Evolutionary conservation across 30 jellyfish, hydroid and myxozoan genomes (phyloP).

Genomic region (Haliclystus octoradiatus): DNA sequence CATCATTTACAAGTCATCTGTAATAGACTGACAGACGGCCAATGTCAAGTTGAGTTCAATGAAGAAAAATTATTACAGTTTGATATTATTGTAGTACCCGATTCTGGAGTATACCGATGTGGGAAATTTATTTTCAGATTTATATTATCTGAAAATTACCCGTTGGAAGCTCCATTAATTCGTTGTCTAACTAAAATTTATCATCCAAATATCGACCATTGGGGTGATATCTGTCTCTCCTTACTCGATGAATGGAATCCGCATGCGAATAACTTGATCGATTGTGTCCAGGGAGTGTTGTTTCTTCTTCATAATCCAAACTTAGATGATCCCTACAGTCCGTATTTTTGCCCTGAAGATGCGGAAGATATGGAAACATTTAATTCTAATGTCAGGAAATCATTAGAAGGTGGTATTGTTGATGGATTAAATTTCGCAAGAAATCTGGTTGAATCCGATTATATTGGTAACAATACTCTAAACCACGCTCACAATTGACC

Average conservation of each 20-base stretch:
- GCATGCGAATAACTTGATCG: conserved; percentile 29
- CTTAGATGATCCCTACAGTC: conserved; percentile 83
- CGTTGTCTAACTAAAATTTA: conserved; percentile 52
- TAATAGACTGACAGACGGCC: conserved; percentile 22
- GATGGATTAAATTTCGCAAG: conserved; percentile 51
- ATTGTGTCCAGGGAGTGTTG: conserved; percentile 67
- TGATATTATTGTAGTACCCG: conserved; percentile 34
- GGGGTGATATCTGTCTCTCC: conserved; percentile 82
- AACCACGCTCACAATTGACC: too few relatives aligned
- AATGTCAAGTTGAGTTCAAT: conserved; percentile 13
- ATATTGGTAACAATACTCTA: too few relatives aligned
- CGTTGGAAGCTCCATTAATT: conserved; percentile 44
- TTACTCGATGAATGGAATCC: conserved; percentile 80
- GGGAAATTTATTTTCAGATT: conserved; percentile 51
- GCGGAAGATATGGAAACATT: conserved; percentile 43
- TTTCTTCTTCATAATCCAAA: conserved; percentile 72
- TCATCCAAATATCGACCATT: conserved; percentile 92
- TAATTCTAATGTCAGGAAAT: conserved; percentile 43
- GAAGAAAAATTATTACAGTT: conserved; percentile 7
- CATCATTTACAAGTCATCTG: conserved; percentile 18
- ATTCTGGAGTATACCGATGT: conserved; percentile 65
- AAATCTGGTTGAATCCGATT: neutral
- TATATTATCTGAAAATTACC: conserved; percentile 52
- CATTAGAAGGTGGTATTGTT: conserved; percentile 62
- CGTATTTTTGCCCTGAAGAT: conserved; percentile 85